Evolutionary conservation across 1,140 invertebrate species (phyloP).

Genomic region (Zelostemma sp.): DNA sequence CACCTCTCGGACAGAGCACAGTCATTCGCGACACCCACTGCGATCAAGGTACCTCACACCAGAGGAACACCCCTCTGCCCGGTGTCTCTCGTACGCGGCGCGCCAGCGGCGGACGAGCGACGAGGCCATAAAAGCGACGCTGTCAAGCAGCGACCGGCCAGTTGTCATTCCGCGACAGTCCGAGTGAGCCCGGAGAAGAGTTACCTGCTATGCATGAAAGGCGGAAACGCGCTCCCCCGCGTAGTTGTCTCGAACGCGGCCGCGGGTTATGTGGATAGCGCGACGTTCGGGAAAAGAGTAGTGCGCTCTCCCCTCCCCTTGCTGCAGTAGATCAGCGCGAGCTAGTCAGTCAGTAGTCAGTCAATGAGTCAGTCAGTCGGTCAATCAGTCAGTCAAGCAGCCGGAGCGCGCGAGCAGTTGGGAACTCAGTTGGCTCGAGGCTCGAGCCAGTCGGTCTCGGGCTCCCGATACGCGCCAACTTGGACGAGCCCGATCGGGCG

Average conservation of each 20-base stretch:
- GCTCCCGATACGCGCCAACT: neutral
- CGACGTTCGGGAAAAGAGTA: no score
- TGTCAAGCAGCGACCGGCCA: slow-evolving; percentile 54
- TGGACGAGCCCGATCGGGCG: neutral
- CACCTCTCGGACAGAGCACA: slow-evolving; percentile 47
- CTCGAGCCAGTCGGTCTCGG: no score
- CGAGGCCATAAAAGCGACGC: slow-evolving; percentile 14
- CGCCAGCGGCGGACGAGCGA: neutral
- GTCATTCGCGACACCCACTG: slow-evolving; percentile 56
- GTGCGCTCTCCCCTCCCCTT: slow-evolving; percentile 37
- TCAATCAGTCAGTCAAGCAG: slow-evolving; percentile 34
- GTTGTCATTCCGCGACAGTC: slow-evolving; percentile 54
- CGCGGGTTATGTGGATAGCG: slow-evolving; percentile 12
- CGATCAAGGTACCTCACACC: slow-evolving; percentile 45
- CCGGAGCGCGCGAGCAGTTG: no score
- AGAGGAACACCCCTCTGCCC: slow-evolving; percentile 40
- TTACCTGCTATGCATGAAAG: neutral
- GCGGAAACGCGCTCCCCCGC: slow-evolving; percentile 33
- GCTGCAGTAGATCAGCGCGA: neutral
- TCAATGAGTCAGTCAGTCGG: slow-evolving; percentile 40
- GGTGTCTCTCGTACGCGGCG: slow-evolving; percentile 10
- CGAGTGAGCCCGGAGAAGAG: slow-evolving; percentile 14
- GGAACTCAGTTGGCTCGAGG: neutral
- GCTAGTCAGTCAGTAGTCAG: slow-evolving; percentile 11
- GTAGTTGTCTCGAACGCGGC: slow-evolving; percentile 25